A percentile compares a stretch with the other conserved stretches of the same genome.
phyloP scores from a whole-genome alignment of 1,140 invertebrate species.

The Dolichoris vasculosae region DNA sequence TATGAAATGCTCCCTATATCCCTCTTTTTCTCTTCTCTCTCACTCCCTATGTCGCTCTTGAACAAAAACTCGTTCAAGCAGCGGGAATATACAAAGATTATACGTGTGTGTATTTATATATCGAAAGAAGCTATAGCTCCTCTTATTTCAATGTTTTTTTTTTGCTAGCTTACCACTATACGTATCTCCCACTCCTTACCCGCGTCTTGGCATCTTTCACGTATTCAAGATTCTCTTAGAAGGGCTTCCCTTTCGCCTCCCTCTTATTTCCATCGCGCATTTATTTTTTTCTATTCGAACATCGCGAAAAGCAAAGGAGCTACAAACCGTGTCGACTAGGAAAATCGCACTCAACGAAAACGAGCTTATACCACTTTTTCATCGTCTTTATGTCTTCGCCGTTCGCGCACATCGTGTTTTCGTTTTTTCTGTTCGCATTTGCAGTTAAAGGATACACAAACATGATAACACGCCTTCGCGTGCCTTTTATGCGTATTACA shows the following conservation, averaged over 20 bases:
- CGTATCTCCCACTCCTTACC: background rate
- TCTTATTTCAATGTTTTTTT: background rate
- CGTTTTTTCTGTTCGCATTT: background rate
- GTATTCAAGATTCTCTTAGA: background rate
- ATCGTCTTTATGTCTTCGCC: background rate
- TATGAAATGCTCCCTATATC: background rate
- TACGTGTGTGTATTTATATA: background rate
- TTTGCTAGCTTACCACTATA: background rate
- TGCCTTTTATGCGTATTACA: constrained; percentile 5
- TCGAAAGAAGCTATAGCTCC: background rate
- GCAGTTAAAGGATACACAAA: background rate
- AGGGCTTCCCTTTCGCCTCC: too few species aligned
- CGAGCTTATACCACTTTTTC: background rate
- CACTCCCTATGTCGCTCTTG: background rate
- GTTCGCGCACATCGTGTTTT: background rate
- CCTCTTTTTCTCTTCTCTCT: background rate
- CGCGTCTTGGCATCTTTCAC: background rate
- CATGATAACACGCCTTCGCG: background rate
- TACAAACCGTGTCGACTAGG: background rate
- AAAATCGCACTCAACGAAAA: background rate
- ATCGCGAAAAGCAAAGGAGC: background rate
- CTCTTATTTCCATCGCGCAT: background rate
- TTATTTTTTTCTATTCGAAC: background rate
- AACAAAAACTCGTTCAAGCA: constrained; percentile 32
- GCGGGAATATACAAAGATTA: background rate